Evolutionary conservation across 2,888 invertebrate species (phyloP), one percentile per base, ranked within the genome.

Genomic region (Hydrotaea cyrtoneurina): DNA sequence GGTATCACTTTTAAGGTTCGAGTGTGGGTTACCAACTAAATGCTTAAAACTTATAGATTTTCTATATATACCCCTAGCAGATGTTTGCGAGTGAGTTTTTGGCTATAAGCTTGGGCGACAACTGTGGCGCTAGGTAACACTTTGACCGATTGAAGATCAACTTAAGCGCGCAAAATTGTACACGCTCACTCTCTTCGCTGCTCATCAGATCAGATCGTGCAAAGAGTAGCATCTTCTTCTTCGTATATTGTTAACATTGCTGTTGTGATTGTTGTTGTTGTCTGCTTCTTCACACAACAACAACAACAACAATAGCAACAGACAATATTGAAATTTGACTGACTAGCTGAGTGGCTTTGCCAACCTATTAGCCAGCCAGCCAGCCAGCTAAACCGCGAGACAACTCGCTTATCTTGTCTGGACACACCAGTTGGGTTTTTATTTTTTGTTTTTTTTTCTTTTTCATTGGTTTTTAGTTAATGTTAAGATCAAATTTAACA

Each of bases 11-110:
- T 91, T 91, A 89, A 82, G 90, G 89, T 90, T 85, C 90, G 91
- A 91, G 90, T 91, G 91, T 90, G 91, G 91, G 91, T 89, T 91
- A 91, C 91, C 91, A 91, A 91, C 91, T 91, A 91, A 91, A 89
- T 90, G 89, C 90, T 89, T 90, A 89, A 91, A 91, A 90, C 91
- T 89, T 90, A 88, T 88, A 89, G 90, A 91, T 91, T 91, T 91
- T 91, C 91, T 91, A 91, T 91, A 91, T 91, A 91, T 91, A 91
- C 91, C 90, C 90, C 88, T 87, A 86, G 89, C 87, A 87, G 87
- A 87, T 87, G 88, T 86, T n/a, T 81, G 83, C 84, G 85, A 86
- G 85, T 86, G 82, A 77, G 83, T 86, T 86, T 86, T 85, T 87
- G 86, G 69, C 79, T 79, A 82, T 71, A 77, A 85, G 82, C 86